Conservation (phyloP, 2,113 vertebrate genomes). For the Thermophis baileyi region DNA sequence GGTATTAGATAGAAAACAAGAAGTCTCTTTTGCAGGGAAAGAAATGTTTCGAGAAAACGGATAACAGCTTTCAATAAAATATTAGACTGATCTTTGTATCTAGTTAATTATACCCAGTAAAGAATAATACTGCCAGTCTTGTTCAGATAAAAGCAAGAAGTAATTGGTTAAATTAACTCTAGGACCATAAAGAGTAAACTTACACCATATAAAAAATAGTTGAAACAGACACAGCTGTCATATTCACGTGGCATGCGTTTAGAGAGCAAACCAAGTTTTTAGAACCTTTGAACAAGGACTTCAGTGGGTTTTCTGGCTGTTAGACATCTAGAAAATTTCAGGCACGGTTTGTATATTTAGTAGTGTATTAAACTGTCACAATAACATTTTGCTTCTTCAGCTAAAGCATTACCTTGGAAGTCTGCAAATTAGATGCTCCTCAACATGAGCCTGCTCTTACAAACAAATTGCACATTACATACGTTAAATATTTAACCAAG, state of each 20-base stretch:
- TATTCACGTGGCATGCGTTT: background rate
- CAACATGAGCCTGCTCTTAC: slow-evolving; percentile 5
- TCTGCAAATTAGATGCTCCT: background rate
- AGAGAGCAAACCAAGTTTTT: background rate
- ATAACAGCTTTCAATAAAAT: background rate
- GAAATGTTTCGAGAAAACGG: background rate
- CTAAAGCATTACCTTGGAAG: background rate
- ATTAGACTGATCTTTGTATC: background rate
- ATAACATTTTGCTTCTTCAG: slow-evolving; percentile 9
- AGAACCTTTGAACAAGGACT: background rate
- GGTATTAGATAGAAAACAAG: background rate
- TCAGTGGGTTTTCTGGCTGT: background rate
- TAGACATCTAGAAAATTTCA: background rate
- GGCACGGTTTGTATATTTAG: background rate
- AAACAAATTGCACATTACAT: slow-evolving; percentile 22
- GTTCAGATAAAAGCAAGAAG: background rate
- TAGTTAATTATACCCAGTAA: background rate
- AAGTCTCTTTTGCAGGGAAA: background rate
- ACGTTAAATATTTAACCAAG: background rate
- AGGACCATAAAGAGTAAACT: background rate
- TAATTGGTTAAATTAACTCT: background rate
- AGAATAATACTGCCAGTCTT: background rate
- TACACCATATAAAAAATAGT: background rate
- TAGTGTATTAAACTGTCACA: background rate
- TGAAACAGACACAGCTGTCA: background rate